Conservation (phyloP, 1,140 invertebrate genomes). For the Heliconius nattereri region DNA sequence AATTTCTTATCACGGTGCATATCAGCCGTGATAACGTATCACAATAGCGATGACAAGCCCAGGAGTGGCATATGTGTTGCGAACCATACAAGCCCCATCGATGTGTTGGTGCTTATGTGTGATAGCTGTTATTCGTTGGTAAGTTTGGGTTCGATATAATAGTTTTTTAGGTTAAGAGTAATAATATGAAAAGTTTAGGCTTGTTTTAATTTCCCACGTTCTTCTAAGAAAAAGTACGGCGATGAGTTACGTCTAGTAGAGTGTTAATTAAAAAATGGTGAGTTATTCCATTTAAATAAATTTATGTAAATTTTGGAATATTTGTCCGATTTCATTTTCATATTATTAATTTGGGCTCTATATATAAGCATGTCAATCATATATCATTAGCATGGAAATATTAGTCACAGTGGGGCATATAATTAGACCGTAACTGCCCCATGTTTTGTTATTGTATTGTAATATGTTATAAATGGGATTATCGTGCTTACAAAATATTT, state of each 20-base stretch:
- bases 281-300: neutral
- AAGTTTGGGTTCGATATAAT: constrained; percentile 37
- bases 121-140: constrained; percentile 99
- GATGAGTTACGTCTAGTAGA: too few species aligned
- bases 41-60: constrained; percentile 89
- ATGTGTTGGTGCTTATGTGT: constrained; percentile 97
- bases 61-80: constrained; percentile 97
- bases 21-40: constrained; percentile 94
- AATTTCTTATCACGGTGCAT: constrained; percentile 92
- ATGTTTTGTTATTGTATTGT: neutral
- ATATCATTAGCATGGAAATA: neutral
- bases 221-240: too few species aligned
- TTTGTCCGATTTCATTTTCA: neutral
- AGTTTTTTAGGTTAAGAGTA: neutral
- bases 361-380: neutral
- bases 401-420: neutral
- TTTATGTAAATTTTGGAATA: neutral
- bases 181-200: neutral
- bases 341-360: neutral
- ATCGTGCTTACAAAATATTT: neutral
- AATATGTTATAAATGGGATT: neutral
- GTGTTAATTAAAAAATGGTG: neutral
- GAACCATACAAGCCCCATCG: constrained; percentile 99
- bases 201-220: too few species aligned
- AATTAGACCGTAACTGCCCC: neutral